Evolutionary conservation across 1,140 invertebrate species (phyloP), one percentile per base, ranked within the genome.

Genomic region (Stratiolaelaps scimitus): DNA sequence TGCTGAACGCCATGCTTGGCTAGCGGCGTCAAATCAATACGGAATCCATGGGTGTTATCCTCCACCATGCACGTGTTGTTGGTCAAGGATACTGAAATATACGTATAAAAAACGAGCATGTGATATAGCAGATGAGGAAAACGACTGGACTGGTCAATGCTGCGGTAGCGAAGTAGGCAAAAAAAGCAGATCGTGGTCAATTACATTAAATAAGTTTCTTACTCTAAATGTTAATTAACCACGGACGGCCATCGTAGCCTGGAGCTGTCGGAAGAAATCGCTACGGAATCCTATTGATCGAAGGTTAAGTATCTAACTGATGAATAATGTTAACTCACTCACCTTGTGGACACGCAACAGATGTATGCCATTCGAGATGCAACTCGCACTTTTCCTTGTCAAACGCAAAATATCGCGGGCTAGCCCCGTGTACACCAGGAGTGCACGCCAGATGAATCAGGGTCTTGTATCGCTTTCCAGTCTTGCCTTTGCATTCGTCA

Each of bases 331-430:
- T 4, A 40, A 10, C 4, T 40, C 34, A 5, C 13, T 60, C 68
- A 13, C 68, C 71, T 30, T 73, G 56, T 6, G 72, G 71, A 72
- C 75, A 76, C 7, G 75, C 75, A 29, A 73, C 73, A n/a, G 74
- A 72, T 20, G 76, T 76, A 28, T 73, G 70, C 74, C 75, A 77
- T 67, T 76, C 74, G 71, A 77, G 72, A 43, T 73, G 69, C 68
- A 74, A 74, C 15, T 68, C 65, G 68, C 75, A 76, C 6, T 69
- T 53, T 44, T 72, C 71, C 34, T 71, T 64, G 28, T 74, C 72
- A n/a, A 69, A 69, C 17, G 69, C 60, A 7, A 74, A 67, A 66
- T 75, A 65, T 43, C 67, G 66, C 10, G 75, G 75, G 29, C 69
- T 71, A 67, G 69, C 47, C 40, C 69, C 68, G 10, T 47, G 43